Conservation (phyloP, 2,797 vertebrate species). For the Remorina albescens region DNA sequence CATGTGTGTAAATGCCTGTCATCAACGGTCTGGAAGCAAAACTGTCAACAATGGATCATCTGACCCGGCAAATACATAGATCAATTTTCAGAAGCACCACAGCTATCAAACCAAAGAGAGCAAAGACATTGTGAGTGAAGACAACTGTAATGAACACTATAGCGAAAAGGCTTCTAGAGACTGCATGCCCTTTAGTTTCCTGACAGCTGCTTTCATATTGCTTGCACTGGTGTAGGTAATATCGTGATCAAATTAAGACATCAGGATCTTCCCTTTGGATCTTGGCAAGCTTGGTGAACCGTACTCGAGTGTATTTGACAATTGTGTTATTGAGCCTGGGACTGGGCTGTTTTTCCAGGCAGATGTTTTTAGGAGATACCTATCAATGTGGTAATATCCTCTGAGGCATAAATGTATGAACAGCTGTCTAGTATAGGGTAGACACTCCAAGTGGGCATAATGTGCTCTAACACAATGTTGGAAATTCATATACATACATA, state of each 20-base stretch:
- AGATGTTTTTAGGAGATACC: conserved; percentile 71
- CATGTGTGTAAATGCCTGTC: conserved; percentile 11
- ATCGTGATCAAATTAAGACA: conserved; percentile 68
- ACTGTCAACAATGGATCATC: conserved; percentile 29
- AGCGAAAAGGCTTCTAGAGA: conserved; percentile 28
- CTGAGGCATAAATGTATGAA: conserved; percentile 65
- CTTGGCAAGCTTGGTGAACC: conserved; percentile 45
- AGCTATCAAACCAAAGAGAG: conserved; percentile 25
- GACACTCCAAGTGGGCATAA: conserved; percentile 21
- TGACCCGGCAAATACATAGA: conserved; percentile 11
- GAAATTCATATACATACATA: conserved; percentile 21
- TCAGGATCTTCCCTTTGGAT: conserved; percentile 53
- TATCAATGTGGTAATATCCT: conserved; percentile 66
- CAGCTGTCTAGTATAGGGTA: conserved; percentile 62
- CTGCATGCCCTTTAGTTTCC: conserved; percentile 7
- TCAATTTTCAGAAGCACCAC: conserved; percentile 26
- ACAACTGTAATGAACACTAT: conserved; percentile 31
- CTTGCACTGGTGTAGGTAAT: conserved; percentile 32
- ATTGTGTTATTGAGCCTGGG: conserved; percentile 60
- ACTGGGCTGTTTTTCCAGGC: conserved; percentile 61
- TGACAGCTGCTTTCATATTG: conserved; percentile 38
- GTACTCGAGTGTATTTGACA: conserved; percentile 60
- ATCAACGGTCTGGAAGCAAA: conserved; percentile 35
- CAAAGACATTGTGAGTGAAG: conserved; percentile 7
- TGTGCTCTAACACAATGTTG: conserved; percentile 27